A percentile compares a stretch with the other conserved stretches of the same genome.
These are phyloP conservation scores for Coboldia fuscipes DNA, from an alignment of 1,140 invertebrate species.

Conservation along the genomic window DNA sequence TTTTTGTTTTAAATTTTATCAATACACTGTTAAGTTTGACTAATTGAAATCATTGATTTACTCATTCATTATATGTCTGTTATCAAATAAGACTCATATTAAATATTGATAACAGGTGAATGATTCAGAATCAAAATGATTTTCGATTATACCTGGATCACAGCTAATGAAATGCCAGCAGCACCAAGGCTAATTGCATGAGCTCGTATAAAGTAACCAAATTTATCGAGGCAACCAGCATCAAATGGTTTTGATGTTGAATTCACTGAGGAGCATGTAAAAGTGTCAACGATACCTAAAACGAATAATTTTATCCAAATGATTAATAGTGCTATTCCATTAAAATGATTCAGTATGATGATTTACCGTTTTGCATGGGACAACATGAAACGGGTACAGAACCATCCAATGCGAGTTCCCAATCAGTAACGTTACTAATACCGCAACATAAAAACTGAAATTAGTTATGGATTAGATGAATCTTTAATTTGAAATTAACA, in stretches of 20 bases:
- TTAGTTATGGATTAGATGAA: constrained; percentile 4
- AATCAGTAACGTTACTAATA: constrained; percentile 31
- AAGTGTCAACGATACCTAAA: too few relatives aligned
- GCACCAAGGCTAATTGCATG: constrained; percentile 51
- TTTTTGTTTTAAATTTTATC: neutral
- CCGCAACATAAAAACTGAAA: constrained; percentile 56
- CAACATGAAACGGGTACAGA: constrained; percentile 42
- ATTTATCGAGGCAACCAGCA: constrained; percentile 33
- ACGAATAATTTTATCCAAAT: too few relatives aligned
- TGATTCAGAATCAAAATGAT: constrained; percentile 4
- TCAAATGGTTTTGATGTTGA: constrained; percentile 8
- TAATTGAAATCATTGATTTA: too few relatives aligned
- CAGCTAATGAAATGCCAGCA: constrained; percentile 49
- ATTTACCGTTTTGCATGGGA: constrained; percentile 19
- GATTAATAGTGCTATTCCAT: constrained; percentile 16
- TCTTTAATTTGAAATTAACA: too few relatives aligned
- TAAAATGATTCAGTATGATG: too few relatives aligned
- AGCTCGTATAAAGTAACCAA: constrained; percentile 33
- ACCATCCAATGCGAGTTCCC: constrained; percentile 20
- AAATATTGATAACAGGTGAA: constrained; percentile 9
- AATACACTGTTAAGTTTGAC: neutral
- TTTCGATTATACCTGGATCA: constrained; percentile 37
- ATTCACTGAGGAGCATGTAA: too few relatives aligned
- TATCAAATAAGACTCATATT: neutral
- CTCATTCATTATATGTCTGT: neutral